Evolutionary conservation across 1,140 invertebrate species (phyloP).

Genomic region (Drosophila pseudoananassae): DNA sequence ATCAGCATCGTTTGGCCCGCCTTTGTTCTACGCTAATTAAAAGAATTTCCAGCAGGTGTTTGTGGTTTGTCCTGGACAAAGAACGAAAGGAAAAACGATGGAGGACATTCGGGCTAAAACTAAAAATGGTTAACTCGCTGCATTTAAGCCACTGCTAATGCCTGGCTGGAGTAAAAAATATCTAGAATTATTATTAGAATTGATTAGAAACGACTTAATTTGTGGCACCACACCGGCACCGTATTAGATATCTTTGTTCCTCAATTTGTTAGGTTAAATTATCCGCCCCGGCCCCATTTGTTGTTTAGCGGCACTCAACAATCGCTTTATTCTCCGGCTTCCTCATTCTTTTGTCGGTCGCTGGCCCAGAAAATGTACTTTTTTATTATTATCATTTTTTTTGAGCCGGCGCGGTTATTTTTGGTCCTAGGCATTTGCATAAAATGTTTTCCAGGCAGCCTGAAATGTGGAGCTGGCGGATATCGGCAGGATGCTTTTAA

Average conservation of each 20-base stretch:
- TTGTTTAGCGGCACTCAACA: slow-evolving; percentile 28
- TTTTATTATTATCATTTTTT: slow-evolving; percentile 17
- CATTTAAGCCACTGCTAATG: slow-evolving; percentile 16
- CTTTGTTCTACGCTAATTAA: slow-evolving; percentile 77
- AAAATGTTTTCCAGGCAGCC: slow-evolving; percentile 58
- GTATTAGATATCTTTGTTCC: slow-evolving; percentile 18
- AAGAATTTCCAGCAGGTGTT: slow-evolving; percentile 78
- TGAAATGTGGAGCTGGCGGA: slow-evolving; percentile 24
- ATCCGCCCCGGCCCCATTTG: slow-evolving; percentile 1
- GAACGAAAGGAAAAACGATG: not conserved
- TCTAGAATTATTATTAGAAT: slow-evolving; percentile 50
- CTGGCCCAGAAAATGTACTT: slow-evolving; percentile 71
- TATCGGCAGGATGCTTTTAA: slow-evolving; percentile 43
- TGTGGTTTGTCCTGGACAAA: slow-evolving; percentile 51
- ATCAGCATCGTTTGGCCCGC: slow-evolving; percentile 41
- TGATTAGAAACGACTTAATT: slow-evolving; percentile 55
- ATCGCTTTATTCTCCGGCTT: slow-evolving; percentile 14
- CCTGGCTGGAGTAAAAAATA: not conserved
- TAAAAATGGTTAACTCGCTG: slow-evolving; percentile 16
- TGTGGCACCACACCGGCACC: slow-evolving; percentile 6
- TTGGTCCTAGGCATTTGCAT: slow-evolving; percentile 62
- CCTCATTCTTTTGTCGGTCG: slow-evolving; percentile 39
- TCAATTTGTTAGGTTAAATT: slow-evolving; percentile 40
- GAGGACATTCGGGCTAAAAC: slow-evolving; percentile 3
- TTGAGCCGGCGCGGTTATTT: slow-evolving; percentile 10